phyloP scores from a whole-genome alignment of 2,113 vertebrate genomes.

The Cyprinodon brontotheroides region DNA sequence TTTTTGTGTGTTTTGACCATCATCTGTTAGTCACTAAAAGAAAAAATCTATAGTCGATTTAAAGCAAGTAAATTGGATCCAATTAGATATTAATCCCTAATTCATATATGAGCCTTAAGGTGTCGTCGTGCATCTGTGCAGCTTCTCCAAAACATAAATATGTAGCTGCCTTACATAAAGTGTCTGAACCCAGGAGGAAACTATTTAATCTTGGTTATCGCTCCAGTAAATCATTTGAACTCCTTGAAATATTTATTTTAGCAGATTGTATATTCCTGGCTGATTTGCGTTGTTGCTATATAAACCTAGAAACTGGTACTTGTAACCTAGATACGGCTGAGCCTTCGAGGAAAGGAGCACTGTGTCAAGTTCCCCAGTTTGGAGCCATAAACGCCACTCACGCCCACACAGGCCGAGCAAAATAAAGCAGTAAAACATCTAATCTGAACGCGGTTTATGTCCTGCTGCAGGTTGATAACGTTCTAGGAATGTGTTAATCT shows the following conservation, averaged over 20 bases:
- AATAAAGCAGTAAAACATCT: conserved; percentile 52
- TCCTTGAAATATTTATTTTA: conserved; percentile 26
- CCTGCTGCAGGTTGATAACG: conserved; percentile 8
- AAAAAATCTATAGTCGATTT: background rate
- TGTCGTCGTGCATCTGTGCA: background rate
- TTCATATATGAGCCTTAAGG: background rate
- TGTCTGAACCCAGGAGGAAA: background rate
- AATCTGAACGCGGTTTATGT: conserved; percentile 26
- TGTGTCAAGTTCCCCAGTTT: conserved; percentile 60
- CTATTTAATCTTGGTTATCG: conserved; percentile 14
- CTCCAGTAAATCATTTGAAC: conserved; percentile 3
- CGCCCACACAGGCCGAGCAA: conserved; percentile 47
- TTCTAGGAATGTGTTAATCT: conserved; percentile 21
- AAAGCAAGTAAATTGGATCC: background rate
- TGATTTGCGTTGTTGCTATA: conserved; percentile 18
- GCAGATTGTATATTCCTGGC: background rate
- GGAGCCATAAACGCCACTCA: conserved; percentile 48
- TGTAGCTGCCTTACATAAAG: background rate
- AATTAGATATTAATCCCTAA: background rate
- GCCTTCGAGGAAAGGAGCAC: conserved; percentile 62
- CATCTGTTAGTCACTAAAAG: background rate
- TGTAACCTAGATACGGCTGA: conserved; percentile 56
- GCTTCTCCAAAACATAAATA: background rate
- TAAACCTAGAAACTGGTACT: conserved; percentile 9
- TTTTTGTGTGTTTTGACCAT: too few relatives aligned